Evolutionary conservation across 2,797 vertebrate genomes (phyloP).

Genomic region (Dendrocincla tyrannina): DNA sequence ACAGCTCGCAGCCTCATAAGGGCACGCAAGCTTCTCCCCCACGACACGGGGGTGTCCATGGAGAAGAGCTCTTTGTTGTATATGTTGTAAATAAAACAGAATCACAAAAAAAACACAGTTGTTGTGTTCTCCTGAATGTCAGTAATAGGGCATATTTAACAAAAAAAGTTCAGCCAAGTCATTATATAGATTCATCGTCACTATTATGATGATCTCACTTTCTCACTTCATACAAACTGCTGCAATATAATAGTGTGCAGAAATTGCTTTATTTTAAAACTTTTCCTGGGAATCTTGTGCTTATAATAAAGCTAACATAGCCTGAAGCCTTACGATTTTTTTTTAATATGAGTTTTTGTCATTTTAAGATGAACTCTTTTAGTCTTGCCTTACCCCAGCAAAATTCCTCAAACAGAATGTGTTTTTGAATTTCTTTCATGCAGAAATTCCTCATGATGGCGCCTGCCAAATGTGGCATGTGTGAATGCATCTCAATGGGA

Average conservation of each 20-base stretch:
- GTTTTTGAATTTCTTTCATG: not conserved
- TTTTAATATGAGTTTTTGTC: not conserved
- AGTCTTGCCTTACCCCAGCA: not conserved
- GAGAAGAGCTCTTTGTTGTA: not conserved
- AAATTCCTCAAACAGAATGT: not conserved
- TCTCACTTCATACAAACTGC: not conserved
- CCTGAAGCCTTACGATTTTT: not conserved
- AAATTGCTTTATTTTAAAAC: not conserved
- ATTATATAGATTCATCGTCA: not conserved
- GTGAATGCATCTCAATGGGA: conserved; percentile 12
- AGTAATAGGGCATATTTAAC: not conserved
- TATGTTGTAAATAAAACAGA: not conserved
- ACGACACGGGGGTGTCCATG: too few relatives aligned
- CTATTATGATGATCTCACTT: not conserved
- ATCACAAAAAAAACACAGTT: not conserved
- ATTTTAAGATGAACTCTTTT: not conserved
- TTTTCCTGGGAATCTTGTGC: not conserved
- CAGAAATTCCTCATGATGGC: not conserved
- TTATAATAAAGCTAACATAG: not conserved
- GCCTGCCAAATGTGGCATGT: not conserved
- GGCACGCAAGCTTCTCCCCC: too few relatives aligned
- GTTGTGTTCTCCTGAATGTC: not conserved
- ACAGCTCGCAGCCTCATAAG: too few relatives aligned
- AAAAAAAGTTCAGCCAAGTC: not conserved
- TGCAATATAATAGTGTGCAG: not conserved